These are phyloP conservation scores for Agrotis puta DNA, from an alignment of 2,888 invertebrate species.

Conservation along the genomic window DNA sequence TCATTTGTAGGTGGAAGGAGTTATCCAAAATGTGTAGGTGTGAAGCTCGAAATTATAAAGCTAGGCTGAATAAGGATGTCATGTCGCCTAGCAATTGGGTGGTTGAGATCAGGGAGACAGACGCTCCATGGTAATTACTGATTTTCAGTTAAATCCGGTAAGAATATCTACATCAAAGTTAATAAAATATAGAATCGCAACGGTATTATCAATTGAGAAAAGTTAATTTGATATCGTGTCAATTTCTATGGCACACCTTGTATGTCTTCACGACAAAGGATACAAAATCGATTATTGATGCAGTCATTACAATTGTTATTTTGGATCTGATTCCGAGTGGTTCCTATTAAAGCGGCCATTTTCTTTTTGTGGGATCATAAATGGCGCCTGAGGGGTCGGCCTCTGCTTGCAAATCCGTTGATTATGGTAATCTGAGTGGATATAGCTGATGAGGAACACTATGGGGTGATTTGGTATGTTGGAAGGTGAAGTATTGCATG, in stretches of 20 bases:
- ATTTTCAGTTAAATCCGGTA: too few relatives aligned
- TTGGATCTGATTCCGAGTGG: conserved; percentile 9
- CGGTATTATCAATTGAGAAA: too few relatives aligned
- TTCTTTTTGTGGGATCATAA: conserved; percentile 21
- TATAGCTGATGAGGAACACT: background rate
- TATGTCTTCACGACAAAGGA: too few relatives aligned
- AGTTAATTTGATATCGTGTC: background rate
- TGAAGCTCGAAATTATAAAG: background rate
- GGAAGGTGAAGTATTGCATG: too few relatives aligned
- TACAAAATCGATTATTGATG: background rate
- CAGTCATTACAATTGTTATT: background rate
- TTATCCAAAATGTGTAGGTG: background rate
- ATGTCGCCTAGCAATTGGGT: background rate
- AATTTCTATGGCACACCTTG: background rate
- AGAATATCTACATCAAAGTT: too few relatives aligned
- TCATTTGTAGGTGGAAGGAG: background rate
- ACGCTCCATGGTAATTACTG: too few relatives aligned
- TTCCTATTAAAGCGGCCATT: background rate
- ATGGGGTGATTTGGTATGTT: background rate
- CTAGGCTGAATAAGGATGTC: background rate
- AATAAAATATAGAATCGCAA: too few relatives aligned
- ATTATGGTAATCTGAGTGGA: conserved; percentile 28
- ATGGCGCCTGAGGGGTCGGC: conserved; percentile 7
- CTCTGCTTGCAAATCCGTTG: conserved; percentile 10
- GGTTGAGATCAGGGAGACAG: background rate